Conservation (phyloP, 2,797 vertebrate species). For the Sebastes hubbsi region DNA sequence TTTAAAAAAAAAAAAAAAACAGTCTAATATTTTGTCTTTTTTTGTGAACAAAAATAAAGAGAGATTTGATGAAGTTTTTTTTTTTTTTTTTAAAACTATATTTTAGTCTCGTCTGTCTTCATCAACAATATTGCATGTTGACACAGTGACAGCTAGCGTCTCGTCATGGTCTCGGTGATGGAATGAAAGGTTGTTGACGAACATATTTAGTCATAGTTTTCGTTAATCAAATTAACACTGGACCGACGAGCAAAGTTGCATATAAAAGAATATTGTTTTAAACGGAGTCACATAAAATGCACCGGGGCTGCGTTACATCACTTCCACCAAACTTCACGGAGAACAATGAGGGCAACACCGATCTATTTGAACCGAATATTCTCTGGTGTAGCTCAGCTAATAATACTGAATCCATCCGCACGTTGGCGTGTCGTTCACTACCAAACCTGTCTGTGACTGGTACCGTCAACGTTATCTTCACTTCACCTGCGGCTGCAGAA, state of each 20-base stretch:
- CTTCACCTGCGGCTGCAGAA: background rate
- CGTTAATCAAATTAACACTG: too few species aligned
- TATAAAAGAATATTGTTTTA: background rate
- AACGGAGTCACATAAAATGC: background rate
- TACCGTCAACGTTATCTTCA: background rate
- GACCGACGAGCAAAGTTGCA: background rate
- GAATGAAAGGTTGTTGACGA: too few species aligned
- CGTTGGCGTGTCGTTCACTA: too few species aligned
- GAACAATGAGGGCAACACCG: background rate
- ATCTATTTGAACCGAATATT: background rate
- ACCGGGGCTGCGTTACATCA: background rate
- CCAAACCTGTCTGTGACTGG: too few species aligned
- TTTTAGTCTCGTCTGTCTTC: too few species aligned
- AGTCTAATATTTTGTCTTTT: background rate
- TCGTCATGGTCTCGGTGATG: too few species aligned
- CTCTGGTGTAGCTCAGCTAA: background rate
- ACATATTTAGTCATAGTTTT: too few species aligned
- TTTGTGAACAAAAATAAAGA: too few species aligned
- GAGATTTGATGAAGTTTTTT: too few species aligned
- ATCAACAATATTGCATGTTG: too few species aligned
- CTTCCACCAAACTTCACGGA: background rate
- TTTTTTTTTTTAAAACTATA: too few species aligned
- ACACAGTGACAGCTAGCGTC: accelerated
- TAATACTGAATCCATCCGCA: too few species aligned
- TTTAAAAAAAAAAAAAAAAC: background rate